These are phyloP conservation scores for Paratrypauchen microcephalus DNA, from an alignment of 2,797 vertebrate genomes.

Conservation along the genomic window DNA sequence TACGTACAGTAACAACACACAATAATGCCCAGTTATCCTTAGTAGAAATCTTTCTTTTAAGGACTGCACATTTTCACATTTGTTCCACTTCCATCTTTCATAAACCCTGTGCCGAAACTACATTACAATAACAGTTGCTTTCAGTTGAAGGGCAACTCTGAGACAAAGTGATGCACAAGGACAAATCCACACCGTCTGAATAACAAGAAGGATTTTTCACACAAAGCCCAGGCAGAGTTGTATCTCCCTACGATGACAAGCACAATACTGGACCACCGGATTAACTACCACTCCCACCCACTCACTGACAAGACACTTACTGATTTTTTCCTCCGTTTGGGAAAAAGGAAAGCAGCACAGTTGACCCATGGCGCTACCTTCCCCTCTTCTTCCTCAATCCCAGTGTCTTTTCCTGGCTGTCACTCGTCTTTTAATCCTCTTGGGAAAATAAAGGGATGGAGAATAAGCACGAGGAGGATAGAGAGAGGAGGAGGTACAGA, in stretches of 20 bases:
- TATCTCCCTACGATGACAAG: background rate
- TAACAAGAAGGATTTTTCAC: background rate
- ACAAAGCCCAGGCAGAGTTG: constrained; percentile 3
- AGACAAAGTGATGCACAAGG: constrained; percentile 8
- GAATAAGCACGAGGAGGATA: constrained; percentile 35
- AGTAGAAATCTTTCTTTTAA: background rate
- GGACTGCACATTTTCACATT: background rate
- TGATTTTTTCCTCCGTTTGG: constrained; percentile 91
- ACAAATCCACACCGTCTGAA: background rate
- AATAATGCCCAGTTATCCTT: background rate
- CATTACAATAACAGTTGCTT: background rate
- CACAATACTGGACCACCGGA: background rate
- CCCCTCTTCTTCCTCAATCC: constrained; percentile 43
- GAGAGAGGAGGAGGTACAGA: background rate
- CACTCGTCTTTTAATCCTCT: constrained; percentile 21
- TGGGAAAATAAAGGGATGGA: constrained; percentile 22
- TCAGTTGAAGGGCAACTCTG: constrained; percentile 6
- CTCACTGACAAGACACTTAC: constrained; percentile 82
- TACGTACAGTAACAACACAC: background rate
- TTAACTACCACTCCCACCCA: constrained; percentile 57
- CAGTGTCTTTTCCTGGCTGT: constrained; percentile 22
- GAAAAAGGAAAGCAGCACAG: constrained; percentile 98
- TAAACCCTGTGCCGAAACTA: background rate
- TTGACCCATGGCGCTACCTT: constrained; percentile 88
- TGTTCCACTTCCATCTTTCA: background rate